These are phyloP conservation scores for Berghia stephanieae DNA, from an alignment of 1,140 invertebrate genomes.

Conservation along the genomic window DNA sequence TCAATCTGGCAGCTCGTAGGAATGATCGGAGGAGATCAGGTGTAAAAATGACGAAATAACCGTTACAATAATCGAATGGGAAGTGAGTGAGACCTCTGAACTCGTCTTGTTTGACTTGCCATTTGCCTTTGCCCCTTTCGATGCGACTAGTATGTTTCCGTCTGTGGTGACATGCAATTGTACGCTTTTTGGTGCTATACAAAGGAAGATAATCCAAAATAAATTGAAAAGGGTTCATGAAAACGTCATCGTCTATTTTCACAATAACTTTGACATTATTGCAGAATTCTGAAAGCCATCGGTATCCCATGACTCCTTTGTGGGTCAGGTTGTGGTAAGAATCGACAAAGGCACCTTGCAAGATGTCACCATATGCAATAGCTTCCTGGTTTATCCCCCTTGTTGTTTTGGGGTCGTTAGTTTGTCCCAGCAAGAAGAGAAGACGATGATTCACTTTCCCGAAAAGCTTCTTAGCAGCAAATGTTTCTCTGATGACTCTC, in stretches of 20 bases:
- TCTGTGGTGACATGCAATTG: slow-evolving; percentile 42
- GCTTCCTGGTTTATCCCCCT: slow-evolving; percentile 56
- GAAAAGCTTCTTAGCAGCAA: background rate
- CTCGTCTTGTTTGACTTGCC: slow-evolving; percentile 35
- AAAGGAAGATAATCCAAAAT: background rate
- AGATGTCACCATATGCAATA: slow-evolving; percentile 48
- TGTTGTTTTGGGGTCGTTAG: background rate
- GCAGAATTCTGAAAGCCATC: slow-evolving; percentile 80
- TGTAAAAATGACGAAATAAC: slow-evolving; percentile 64
- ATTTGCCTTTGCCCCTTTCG: slow-evolving; percentile 28
- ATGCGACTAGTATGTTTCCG: slow-evolving; percentile 40
- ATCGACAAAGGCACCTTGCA: slow-evolving; percentile 60
- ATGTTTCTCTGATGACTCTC: slow-evolving; percentile 11
- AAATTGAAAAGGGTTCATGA: slow-evolving; percentile 75
- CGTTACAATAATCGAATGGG: slow-evolving; percentile 63
- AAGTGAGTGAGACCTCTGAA: slow-evolving; percentile 43
- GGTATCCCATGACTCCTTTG: slow-evolving; percentile 80
- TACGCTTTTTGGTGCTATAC: slow-evolving; percentile 22
- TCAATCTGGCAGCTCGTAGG: slow-evolving; percentile 49
- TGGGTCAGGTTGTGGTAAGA: slow-evolving; percentile 60
- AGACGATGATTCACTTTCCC: background rate
- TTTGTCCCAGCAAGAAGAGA: slow-evolving; percentile 6
- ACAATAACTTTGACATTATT: slow-evolving; percentile 75
- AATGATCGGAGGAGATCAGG: slow-evolving; percentile 60
- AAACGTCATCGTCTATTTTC: slow-evolving; percentile 90